Evolutionary conservation across 2,797 vertebrate species (phyloP), one percentile per base, ranked within the genome.

Genomic region (Sphenodon punctatus): DNA sequence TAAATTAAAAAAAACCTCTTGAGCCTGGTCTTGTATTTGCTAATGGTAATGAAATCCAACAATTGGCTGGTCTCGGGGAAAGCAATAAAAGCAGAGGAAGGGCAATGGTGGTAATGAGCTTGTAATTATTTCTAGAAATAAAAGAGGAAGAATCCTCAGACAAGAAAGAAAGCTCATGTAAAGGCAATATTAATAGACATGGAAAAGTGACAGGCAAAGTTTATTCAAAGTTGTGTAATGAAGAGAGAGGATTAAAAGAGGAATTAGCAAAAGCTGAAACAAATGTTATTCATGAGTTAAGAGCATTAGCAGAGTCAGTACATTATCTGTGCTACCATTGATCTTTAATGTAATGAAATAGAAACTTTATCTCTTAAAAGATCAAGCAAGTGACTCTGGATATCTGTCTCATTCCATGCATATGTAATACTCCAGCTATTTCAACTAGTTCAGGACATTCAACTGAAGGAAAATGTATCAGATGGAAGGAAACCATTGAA

Each of bases 161-260:
- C 16, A 27, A 73, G 67, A 67, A 80, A 77, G 45, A 85, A 67
- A 80, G 53, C 34, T 64, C 30, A 14, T 51, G 17, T 77, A 75
- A 84, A 86, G 59, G 80, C 78, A 88, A 71, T 75, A 41, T 22
- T 66, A 86, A 82, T 55, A 68, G 6, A 77, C 60, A 20, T 3
- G 14, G 8, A 41, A 43, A 65, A 41, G 64, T n/a, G 75, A 38
- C 9, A 34, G 58, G 51, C 10, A 36, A 56, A 76, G 25, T 65
- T 84, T 84, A 79, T 85, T 65, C 51, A 42, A 75, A 80, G 61
- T 72, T 84, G 39, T 56, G 16, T 70, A 66, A 82, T 65, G 78
- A 82, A 72, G 67, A 79, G 68, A 83, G 16, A 4, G 58, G 65
- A 90, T 93, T 91, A 86, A 88, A 90, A 82, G 48, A 82, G 58